Evolutionary conservation across 2,113 vertebrate species (phyloP), one percentile per base, ranked within the genome.

Genomic region (Otis tarda): DNA sequence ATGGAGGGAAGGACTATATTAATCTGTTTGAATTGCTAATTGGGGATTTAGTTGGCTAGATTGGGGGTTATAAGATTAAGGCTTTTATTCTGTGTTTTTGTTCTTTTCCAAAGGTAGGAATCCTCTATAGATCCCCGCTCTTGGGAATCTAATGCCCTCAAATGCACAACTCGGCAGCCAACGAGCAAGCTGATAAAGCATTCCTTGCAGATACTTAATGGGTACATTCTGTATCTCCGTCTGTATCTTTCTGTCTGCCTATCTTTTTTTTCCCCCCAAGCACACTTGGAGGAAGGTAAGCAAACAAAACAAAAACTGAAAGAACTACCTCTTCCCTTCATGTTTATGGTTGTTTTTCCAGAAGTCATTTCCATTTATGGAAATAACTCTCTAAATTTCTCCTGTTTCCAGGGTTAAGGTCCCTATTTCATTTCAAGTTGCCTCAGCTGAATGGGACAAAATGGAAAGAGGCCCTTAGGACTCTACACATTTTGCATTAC

Each of bases 1-100:
- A 78, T 87, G 71, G 88, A 93, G 61, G 80, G 90, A 90, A 83
- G 75, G 92, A 88, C 85, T 80, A 92, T 93, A 94, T 93, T 84
- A 92, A 92, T 93, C 94, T 94, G 92, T 95, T 97, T 94, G 92
- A 97, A 96, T 95, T 96, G 97, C 95, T 97, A 95, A 91, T 94
- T 96, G 95, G 94, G 94, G 95, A 96, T 93, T 97, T 94, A 87
- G 94, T 56, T 85, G 95, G 91, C 94, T 83, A 92, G 94, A 91
- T 84, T 49, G 92, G 69, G 90, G 39, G 91, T 80, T 90, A 91
- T 71, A 50, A 93, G 96, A 93, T 95, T 97, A 95, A 96, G 96
- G 84, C 92, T 90, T 97, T 96, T 96, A 93, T 96, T 96, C 97
- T 73, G 79, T 76, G 77, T 75, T 95, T 97, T 96, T 94, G 73